Percentiles rank a stretch among this genome's conserved stretches.
phyloP scores from a whole-genome alignment of 2,888 invertebrate species.

The Nebria brevicollis region DNA sequence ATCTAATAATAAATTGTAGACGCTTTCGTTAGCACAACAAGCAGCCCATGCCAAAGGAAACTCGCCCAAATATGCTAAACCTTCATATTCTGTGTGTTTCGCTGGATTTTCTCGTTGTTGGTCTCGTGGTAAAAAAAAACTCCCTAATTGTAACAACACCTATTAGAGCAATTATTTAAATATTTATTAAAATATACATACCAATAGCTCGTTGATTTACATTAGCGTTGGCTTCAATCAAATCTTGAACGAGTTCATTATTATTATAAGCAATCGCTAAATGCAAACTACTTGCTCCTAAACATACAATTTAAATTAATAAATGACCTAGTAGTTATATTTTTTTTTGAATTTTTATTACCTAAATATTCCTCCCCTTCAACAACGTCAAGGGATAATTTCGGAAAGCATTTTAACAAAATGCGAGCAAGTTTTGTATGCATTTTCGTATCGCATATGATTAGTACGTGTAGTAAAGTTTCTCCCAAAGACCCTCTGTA shows the following conservation, averaged over 20 bases:
- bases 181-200: slow-evolving; percentile 53
- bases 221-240: slow-evolving; percentile 92
- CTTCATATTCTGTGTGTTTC: slow-evolving; percentile 92
- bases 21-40: slow-evolving; percentile 96
- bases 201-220: slow-evolving; percentile 94
- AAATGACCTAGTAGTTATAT: neutral
- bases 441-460: slow-evolving; percentile 91
- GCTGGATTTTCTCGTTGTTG: slow-evolving; percentile 84
- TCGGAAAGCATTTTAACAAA: slow-evolving; percentile 90
- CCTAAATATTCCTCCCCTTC: slow-evolving; percentile 98
- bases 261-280: slow-evolving; percentile 97
- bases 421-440: slow-evolving; percentile 85
- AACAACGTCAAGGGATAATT: slow-evolving; percentile 90
- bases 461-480: slow-evolving; percentile 91
- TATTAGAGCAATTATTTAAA: neutral
- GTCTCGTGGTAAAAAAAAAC: slow-evolving; percentile 95
- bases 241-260: slow-evolving; percentile 91
- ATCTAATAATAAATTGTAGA: slow-evolving; percentile 93
- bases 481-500: slow-evolving; percentile 96
- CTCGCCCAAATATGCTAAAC: slow-evolving; percentile 96
- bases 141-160: slow-evolving; percentile 63
- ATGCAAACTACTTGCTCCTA: slow-evolving; percentile 92
- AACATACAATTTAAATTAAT: slow-evolving; percentile 30
- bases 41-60: slow-evolving; percentile 98
- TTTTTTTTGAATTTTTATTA: slow-evolving; percentile 54